phyloP scores from a whole-genome alignment of 2,888 invertebrate genomes.

The Meteorus colon region DNA sequence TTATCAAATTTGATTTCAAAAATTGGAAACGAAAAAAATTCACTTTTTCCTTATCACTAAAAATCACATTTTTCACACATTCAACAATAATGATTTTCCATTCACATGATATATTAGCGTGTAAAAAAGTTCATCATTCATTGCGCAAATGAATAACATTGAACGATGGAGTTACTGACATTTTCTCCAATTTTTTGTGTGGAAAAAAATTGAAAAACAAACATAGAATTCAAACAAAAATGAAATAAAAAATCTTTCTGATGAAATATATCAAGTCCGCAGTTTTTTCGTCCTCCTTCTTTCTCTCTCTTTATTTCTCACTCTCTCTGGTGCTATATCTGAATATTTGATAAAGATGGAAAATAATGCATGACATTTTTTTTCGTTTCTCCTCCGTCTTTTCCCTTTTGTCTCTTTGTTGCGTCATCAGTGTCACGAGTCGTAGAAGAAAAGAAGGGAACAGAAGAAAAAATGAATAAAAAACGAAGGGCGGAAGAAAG shows the following conservation, averaged over 20 bases:
- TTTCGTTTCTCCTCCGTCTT: neutral
- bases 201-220: neutral
- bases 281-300: neutral
- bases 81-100: no score
- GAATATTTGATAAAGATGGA: slow-evolving; percentile 14
- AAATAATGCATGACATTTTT: neutral
- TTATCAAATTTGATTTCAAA: no score
- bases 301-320: no score
- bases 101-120: no score
- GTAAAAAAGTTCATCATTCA: no score
- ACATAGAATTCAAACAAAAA: neutral
- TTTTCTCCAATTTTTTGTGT: no score
- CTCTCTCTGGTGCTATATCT: neutral
- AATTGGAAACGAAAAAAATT: no score
- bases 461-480: neutral
- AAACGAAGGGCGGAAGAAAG: neutral
- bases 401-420: neutral
- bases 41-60: no score
- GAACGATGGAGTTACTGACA: no score
- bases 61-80: no score
- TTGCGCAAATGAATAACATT: no score
- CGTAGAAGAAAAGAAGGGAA: neutral
- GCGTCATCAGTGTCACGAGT: neutral
- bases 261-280: neutral
- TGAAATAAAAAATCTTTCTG: neutral